Evolutionary conservation across 2,797 vertebrate species (phyloP).

Genomic region (Acanthurus lineatus): DNA sequence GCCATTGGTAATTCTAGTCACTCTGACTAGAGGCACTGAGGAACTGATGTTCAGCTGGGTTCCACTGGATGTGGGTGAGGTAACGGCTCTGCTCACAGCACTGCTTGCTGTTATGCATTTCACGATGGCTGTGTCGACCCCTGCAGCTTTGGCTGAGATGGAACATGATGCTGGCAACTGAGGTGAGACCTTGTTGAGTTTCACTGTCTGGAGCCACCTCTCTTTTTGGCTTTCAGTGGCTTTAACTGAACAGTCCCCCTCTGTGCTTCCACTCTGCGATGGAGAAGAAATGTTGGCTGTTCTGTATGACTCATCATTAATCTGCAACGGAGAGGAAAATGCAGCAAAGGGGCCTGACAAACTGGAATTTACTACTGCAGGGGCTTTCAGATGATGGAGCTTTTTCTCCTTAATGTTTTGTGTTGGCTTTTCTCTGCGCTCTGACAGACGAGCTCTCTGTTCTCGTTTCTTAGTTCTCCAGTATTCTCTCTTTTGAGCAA

Average conservation of each 20-base stretch:
- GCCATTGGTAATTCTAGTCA: conserved; percentile 66
- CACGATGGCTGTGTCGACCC: conserved; percentile 21
- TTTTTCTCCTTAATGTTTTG: conserved; percentile 16
- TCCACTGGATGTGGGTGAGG: conserved; percentile 59
- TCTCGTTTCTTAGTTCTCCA: conserved; percentile 88
- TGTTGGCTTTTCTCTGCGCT: conserved; percentile 44
- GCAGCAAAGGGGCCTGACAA: conserved; percentile 25
- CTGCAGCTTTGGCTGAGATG: conserved; percentile 44
- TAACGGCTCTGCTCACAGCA: conserved; percentile 55
- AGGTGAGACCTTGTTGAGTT: conserved; percentile 67
- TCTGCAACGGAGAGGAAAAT: conserved; percentile 54
- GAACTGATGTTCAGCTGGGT: conserved; percentile 59
- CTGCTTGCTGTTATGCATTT: conserved; percentile 44
- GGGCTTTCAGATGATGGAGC: conserved; percentile 10
- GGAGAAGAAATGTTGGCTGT: conserved; percentile 17
- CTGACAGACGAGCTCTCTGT: conserved; percentile 83
- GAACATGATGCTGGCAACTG: conserved; percentile 50
- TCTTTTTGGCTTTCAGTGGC: conserved; percentile 56
- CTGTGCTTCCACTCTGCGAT: conserved; percentile 19
- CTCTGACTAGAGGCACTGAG: conserved; percentile 75
- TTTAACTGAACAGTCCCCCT: conserved; percentile 13
- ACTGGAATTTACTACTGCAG: neutral
- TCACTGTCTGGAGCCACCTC: conserved; percentile 65
- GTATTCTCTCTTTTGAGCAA: conserved; percentile 86
- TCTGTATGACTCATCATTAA: conserved; percentile 51